Conservation (phyloP, 1,140 invertebrate genomes). For the Zeugodacus cucurbitae region DNA sequence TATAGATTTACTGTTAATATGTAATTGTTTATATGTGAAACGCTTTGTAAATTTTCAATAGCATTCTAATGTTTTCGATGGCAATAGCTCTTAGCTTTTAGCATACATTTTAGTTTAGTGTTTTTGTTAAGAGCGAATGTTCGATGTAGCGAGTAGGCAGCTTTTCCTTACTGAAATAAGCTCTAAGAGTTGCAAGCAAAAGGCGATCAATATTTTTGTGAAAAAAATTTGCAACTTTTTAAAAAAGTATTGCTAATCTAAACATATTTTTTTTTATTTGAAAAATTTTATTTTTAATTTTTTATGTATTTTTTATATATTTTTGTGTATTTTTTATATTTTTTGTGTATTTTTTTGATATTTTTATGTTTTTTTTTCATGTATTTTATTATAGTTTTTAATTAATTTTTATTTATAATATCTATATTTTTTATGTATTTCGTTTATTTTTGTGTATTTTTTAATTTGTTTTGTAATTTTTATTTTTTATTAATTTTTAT, state of each 20-base stretch:
- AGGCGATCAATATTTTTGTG: neutral
- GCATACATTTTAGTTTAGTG: neutral
- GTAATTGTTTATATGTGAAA: neutral
- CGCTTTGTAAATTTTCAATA: constrained; percentile 17
- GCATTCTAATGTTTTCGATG: neutral
- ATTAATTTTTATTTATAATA: no score
- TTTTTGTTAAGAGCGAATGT: neutral
- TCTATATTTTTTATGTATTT: no score
- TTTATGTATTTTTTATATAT: neutral
- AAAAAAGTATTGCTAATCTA: neutral
- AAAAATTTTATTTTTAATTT: neutral
- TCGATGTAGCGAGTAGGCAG: neutral
- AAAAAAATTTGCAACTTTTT: neutral
- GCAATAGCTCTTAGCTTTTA: neutral
- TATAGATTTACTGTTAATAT: neutral
- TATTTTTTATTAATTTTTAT: no score
- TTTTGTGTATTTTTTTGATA: neutral
- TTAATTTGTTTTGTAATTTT: no score
- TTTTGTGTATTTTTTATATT: neutral
- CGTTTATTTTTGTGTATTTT: no score
- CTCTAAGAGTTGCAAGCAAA: neutral
- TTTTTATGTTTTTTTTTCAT: no score
- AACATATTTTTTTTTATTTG: neutral
- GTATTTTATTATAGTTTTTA: no score
- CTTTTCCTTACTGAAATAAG: neutral